Evolutionary conservation across 2,888 invertebrate genomes (phyloP).

Genomic region (Acanthacorydalis orientalis): DNA sequence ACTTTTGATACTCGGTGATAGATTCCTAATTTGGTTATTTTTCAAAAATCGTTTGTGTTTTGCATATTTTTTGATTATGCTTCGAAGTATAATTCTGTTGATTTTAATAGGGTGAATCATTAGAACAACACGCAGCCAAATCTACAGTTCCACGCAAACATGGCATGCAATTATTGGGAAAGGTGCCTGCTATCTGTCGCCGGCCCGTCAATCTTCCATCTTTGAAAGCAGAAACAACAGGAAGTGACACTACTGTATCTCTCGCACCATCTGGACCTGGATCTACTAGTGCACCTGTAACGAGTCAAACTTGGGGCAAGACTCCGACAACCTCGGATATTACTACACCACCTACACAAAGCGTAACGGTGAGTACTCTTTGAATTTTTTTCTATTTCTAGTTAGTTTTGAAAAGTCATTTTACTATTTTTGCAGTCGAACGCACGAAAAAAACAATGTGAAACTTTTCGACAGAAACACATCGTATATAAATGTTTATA

Average conservation of each 20-base stretch:
- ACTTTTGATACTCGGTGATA: too few relatives aligned
- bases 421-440: constrained; percentile 10
- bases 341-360: constrained; percentile 13
- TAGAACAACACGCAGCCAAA: constrained; percentile 76
- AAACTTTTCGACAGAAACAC: neutral
- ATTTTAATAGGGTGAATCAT: constrained; percentile 57
- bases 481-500: too few relatives aligned
- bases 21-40: too few relatives aligned
- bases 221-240: constrained; percentile 79
- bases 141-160: constrained; percentile 88
- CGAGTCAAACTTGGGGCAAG: constrained; percentile 19
- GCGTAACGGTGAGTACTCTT: constrained; percentile 17
- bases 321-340: constrained; percentile 15
- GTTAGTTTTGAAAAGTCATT: too few relatives aligned
- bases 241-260: constrained; percentile 49
- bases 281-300: constrained; percentile 25
- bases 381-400: too few relatives aligned
- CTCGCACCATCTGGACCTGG: constrained; percentile 45
- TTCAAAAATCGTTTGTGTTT: constrained; percentile 2
- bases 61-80: neutral
- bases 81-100: neutral
- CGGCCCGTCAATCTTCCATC: constrained; percentile 98
- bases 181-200: constrained; percentile 94
- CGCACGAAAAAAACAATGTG: neutral
- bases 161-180: constrained; percentile 99